Evolutionary conservation across 1,140 invertebrate genomes (phyloP).

Genomic region (Rhynchophorus ferrugineus): DNA sequence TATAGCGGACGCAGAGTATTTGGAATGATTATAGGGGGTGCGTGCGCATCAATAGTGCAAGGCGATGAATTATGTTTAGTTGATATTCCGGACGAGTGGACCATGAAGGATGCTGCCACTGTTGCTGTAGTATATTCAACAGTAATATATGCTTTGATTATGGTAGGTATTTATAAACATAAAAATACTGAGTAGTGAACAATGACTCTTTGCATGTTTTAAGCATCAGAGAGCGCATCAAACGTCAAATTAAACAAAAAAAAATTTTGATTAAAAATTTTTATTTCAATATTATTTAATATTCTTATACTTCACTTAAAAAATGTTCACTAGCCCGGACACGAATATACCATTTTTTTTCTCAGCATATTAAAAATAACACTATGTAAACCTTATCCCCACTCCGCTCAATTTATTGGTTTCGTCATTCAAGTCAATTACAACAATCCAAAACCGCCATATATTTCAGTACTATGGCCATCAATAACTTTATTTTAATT

Average conservation of each 20-base stretch:
- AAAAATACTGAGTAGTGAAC: too few species aligned
- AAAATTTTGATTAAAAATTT: background rate
- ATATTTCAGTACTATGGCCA: too few species aligned
- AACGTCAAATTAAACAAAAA: background rate
- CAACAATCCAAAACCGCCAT: too few species aligned
- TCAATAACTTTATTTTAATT: too few species aligned
- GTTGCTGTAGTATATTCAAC: conserved; percentile 81
- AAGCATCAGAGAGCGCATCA: too few species aligned
- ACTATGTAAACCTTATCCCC: too few species aligned
- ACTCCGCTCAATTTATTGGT: too few species aligned
- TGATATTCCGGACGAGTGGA: conserved; percentile 76
- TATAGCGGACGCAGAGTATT: conserved; percentile 57
- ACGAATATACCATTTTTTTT: too few species aligned
- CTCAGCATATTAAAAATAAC: too few species aligned
- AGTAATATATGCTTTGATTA: conserved; percentile 60
- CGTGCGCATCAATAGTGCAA: conserved; percentile 51
- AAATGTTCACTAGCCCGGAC: too few species aligned
- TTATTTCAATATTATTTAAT: background rate
- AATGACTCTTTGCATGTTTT: background rate
- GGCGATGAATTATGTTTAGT: conserved; percentile 58
- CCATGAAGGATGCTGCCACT: conserved; percentile 76
- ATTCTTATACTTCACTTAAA: too few species aligned
- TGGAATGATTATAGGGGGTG: conserved; percentile 53
- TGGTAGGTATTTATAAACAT: background rate
- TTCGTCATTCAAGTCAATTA: too few species aligned